phyloP scores from a whole-genome alignment of 1,140 invertebrate genomes.

The Helicoverpa armigera region DNA sequence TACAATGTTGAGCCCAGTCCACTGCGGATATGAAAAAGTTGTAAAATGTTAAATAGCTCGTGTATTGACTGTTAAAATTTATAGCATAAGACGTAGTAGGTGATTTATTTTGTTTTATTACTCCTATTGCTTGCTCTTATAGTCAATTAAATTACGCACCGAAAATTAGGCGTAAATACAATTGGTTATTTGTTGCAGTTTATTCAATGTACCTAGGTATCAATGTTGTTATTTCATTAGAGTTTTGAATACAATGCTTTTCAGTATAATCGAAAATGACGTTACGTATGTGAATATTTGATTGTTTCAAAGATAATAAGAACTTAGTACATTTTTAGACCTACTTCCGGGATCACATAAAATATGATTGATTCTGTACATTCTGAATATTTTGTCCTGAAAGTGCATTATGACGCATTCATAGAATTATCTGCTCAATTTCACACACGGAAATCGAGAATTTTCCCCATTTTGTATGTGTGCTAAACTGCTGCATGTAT shows the following conservation, averaged over 20 bases:
- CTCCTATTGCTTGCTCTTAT: background rate
- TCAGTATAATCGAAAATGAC: background rate
- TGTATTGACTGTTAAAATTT: conserved; percentile 43
- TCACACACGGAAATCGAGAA: conserved; percentile 76
- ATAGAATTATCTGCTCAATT: conserved; percentile 23
- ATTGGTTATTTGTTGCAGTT: background rate
- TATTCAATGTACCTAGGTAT: too few relatives aligned
- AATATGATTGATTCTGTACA: too few relatives aligned
- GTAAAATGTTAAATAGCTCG: conserved; percentile 13
- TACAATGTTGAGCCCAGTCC: conserved; percentile 18
- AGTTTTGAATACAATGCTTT: background rate
- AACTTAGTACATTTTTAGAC: too few relatives aligned
- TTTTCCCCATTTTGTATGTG: conserved; percentile 65
- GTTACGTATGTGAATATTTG: too few relatives aligned
- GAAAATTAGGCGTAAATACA: background rate
- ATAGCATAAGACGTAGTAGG: conserved; percentile 20
- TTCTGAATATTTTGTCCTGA: background rate
- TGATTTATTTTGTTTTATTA: conserved; percentile 23
- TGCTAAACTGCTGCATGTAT: conserved; percentile 58
- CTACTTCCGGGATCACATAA: too few relatives aligned
- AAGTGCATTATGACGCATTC: conserved; percentile 25
- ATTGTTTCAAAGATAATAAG: too few relatives aligned
- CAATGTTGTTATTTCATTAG: too few relatives aligned
- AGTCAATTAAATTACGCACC: conserved; percentile 21
- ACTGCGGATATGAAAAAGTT: conserved; percentile 28